Base-by-base conservation (phyloP, 2,113 vertebrate species). In the Capreolus pygargus region DNA sequence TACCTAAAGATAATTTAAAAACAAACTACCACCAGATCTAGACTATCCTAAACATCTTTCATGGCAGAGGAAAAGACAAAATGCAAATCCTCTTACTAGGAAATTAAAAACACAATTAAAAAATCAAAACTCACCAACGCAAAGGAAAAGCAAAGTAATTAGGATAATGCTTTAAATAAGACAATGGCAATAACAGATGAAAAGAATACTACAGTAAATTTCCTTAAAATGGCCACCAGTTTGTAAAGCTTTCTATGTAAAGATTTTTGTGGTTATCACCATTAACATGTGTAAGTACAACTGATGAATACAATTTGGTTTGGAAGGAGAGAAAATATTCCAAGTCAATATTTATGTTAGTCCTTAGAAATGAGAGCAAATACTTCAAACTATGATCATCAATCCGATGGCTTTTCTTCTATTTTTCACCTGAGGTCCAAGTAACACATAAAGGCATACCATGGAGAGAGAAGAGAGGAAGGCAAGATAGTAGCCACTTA, bases 41-140 rank as follows among this genome's bases (percentile, higher is more conserved):
- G 50, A 90, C 55, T 83, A 82, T 57, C 43, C 3, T 3, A 19
- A 94, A 90, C 54, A n/a, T 57, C 33, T 25, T 30, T 89, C 43
- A 92, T 6, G 27, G 83, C 61, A 55, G 19, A 91, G 39, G 30
- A 93, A 95, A 87, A 95, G 50, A 79, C 60, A 86, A 86, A 43
- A 60, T 47, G 13, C 39, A 94, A 95, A 81, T 89, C 58, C 60
- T 97, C 89, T 96, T 91, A 96, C 82, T 89, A 89, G 6, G 27
- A 89, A 91, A 92, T 95, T 82, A 54, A 94, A 89, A 94, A 89
- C 50, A 92, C 21, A 94, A 88, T 79, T 79, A 85, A 95, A 93
- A 95, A 47, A 79, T 64, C 45, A 95, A 97, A 95, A 95, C 89
- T 86, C 60, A 74, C 36, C 60, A 86, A 84, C 60, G 52, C 74